Base-by-base conservation (phyloP, 2,888 invertebrate species). In the Cephus spinipes region DNA sequence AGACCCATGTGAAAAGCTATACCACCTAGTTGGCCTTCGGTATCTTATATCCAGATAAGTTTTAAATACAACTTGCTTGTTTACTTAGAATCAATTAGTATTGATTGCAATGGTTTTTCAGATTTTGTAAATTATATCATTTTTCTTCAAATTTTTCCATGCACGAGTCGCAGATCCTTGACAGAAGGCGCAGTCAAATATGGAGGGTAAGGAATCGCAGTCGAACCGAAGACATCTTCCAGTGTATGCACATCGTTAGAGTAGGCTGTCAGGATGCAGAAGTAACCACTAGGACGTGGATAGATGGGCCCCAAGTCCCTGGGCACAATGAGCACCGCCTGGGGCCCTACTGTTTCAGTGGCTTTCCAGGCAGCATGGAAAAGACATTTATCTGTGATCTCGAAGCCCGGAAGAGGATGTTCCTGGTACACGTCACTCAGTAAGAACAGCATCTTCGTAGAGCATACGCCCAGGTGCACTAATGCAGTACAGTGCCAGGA, bases 251-350 rank as follows among this genome's bases (percentile, higher is more conserved):
- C 83, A 82, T 87, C 87, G 85, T 87, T 86, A 87, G 85, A 82
- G 82, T 79, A 75, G 80, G 82, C 82, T 87, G 83, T 86, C 82
- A 85, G 82, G 80, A 81, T 80, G 81, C 81, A 80, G 84, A 85
- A 84, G 84, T 87, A 84, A 81, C 83, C 80, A 73, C 81, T 75
- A 80, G 79, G 87, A 88, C 87, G 85, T 86, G 84, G 87, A 88
- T 88, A 84, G 85, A 87, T 87, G 87, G 85, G 78, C 85, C 81
- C 83, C 79, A 55, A 55, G 55, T 55, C 55, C 55, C 55, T 55
- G 23, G 55, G 55, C 1, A 55, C 55, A 23, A 55, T 55, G 55
- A 55, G 23, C 55, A 55, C 55, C 2, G 55, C 55, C 55, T 55
- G 55, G 55, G 55, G 55, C 23, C 55, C 55, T 55, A 23, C 55